Conservation (phyloP, 2,113 vertebrate genomes). For the Brevimyrus niger region DNA sequence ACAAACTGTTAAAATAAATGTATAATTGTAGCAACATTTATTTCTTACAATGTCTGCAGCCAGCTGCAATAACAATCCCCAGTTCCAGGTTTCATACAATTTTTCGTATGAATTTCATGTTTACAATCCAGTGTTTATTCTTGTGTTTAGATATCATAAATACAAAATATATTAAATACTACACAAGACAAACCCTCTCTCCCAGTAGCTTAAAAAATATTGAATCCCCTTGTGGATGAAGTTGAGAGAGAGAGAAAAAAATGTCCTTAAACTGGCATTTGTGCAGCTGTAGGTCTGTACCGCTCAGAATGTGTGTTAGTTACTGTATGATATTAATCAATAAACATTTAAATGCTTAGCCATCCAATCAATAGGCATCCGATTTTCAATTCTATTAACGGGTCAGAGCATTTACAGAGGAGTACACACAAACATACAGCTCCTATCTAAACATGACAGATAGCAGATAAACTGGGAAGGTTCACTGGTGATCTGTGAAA, state of each 20-base stretch:
- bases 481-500: background rate
- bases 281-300: background rate
- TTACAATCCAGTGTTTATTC: slow-evolving; percentile 8
- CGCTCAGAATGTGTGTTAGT: background rate
- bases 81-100: background rate
- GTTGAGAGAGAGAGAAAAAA: background rate
- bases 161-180: slow-evolving; percentile 2
- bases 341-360: background rate
- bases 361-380: background rate
- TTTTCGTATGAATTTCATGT: slow-evolving; percentile 2
- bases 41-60: slow-evolving; percentile 33
- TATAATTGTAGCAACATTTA: slow-evolving; percentile 2
- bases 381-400: background rate
- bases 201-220: background rate
- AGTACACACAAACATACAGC: background rate
- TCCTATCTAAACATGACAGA: background rate
- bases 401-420: background rate
- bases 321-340: background rate
- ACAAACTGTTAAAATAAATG: slow-evolving; percentile 22
- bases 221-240: background rate
- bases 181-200: background rate
- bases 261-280: background rate
- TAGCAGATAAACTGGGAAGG: background rate
- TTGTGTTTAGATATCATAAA: background rate
- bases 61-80: slow-evolving; percentile 29